Percentiles rank a stretch among this genome's conserved stretches.
Conservation (phyloP, 2,888 invertebrate genomes). For the Stenoptilia bipunctidactyla region DNA sequence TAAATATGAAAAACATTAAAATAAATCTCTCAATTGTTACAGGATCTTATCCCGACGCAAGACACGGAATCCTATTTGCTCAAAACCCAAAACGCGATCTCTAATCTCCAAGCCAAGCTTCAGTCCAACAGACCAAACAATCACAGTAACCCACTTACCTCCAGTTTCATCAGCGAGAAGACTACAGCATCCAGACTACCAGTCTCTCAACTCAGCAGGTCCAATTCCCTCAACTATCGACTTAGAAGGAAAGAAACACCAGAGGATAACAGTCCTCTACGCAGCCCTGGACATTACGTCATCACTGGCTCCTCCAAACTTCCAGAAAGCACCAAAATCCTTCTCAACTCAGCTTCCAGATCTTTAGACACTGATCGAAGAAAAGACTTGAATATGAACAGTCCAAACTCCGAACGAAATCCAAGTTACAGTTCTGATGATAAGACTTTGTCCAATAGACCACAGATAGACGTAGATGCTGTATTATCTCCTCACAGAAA, state of each 20-base stretch:
- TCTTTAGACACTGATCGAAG: slow-evolving; percentile 48
- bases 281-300: slow-evolving; percentile 59
- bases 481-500: slow-evolving; percentile 58
- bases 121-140: slow-evolving; percentile 44
- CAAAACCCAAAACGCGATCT: slow-evolving; percentile 73
- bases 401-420: slow-evolving; percentile 46
- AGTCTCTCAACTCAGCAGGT: slow-evolving; percentile 54
- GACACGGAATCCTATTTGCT: slow-evolving; percentile 70
- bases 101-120: slow-evolving; percentile 72
- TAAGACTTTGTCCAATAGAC: slow-evolving; percentile 52
- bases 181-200: slow-evolving; percentile 55
- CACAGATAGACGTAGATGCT: slow-evolving; percentile 43
- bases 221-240: slow-evolving; percentile 61
- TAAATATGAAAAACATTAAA: background rate
- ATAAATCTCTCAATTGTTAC: slow-evolving; percentile 29
- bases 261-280: slow-evolving; percentile 48
- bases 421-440: slow-evolving; percentile 60
- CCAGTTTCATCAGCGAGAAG: slow-evolving; percentile 56
- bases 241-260: slow-evolving; percentile 49
- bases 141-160: slow-evolving; percentile 43
- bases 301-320: slow-evolving; percentile 55
- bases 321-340: slow-evolving; percentile 39
- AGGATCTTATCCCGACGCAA: slow-evolving; percentile 61
- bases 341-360: slow-evolving; percentile 45
- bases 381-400: slow-evolving; percentile 51